phyloP scores from a whole-genome alignment of 1,140 invertebrate genomes.

The Goniozus legneri region DNA sequence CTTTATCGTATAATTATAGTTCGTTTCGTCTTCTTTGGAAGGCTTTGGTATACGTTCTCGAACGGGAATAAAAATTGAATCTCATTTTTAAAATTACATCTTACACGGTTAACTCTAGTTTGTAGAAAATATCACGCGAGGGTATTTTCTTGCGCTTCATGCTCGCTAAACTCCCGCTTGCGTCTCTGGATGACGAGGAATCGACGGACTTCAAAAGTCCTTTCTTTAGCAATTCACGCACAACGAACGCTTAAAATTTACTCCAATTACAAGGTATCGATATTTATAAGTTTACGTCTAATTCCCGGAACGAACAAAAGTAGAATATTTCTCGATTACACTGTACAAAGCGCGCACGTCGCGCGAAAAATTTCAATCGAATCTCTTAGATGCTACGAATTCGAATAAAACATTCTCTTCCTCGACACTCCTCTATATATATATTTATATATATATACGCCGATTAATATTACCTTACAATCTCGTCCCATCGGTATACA shows the following conservation, averaged over 20 bases:
- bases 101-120: too few relatives aligned
- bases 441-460: neutral
- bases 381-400: neutral
- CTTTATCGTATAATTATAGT: neutral
- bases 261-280: slow-evolving; percentile 13
- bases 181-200: slow-evolving; percentile 2
- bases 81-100: too few relatives aligned
- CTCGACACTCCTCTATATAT: neutral
- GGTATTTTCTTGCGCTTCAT: too few relatives aligned
- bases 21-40: neutral
- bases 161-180: neutral
- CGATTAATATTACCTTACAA: slow-evolving; percentile 20
- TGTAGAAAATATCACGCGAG: too few relatives aligned
- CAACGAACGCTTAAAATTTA: neutral
- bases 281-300: slow-evolving; percentile 48
- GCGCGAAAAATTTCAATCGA: too few relatives aligned
- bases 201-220: slow-evolving; percentile 17
- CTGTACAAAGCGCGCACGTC: slow-evolving; percentile 40
- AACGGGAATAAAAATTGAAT: slow-evolving; percentile 8
- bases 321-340: slow-evolving; percentile 31
- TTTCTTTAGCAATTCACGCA: neutral
- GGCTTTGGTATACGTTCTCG: neutral
- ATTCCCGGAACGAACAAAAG: slow-evolving; percentile 29
- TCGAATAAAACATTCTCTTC: too few relatives aligned
- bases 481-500: slow-evolving; percentile 49